A percentile compares a stretch with the other conserved stretches of the same genome.
Conservation (phyloP, 1,140 invertebrate species). For the Drosophila aff. region DNA sequence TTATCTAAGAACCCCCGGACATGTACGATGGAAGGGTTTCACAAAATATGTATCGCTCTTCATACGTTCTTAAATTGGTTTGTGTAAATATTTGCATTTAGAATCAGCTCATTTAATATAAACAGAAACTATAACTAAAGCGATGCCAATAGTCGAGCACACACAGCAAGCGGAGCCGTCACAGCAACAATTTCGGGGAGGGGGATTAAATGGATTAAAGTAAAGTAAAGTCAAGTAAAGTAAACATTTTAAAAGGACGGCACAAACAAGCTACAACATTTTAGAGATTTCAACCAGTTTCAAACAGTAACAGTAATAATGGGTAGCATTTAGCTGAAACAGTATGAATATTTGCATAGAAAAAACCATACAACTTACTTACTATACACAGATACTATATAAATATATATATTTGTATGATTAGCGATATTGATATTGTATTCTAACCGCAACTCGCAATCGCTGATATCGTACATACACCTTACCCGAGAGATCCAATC, state of each 20-base stretch:
- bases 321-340: slow-evolving; percentile 76
- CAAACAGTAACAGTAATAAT: slow-evolving; percentile 57
- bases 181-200: slow-evolving; percentile 43
- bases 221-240: slow-evolving; percentile 10
- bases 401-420: slow-evolving; percentile 36
- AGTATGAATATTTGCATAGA: slow-evolving; percentile 58
- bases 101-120: slow-evolving; percentile 45
- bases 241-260: slow-evolving; percentile 51
- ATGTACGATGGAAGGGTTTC: slow-evolving; percentile 4
- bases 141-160: slow-evolving; percentile 34
- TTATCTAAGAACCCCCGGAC: slow-evolving; percentile 16
- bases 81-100: slow-evolving; percentile 76
- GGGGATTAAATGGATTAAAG: neutral
- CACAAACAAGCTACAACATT: slow-evolving; percentile 39
- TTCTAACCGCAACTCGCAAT: slow-evolving; percentile 47
- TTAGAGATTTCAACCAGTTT: slow-evolving; percentile 44
- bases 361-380: slow-evolving; percentile 27
- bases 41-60: slow-evolving; percentile 33
- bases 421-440: slow-evolving; percentile 51
- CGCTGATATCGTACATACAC: slow-evolving; percentile 37
- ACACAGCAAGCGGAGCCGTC: slow-evolving; percentile 74
- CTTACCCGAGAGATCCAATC: slow-evolving; percentile 16
- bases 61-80: slow-evolving; percentile 46
- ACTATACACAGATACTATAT: slow-evolving; percentile 44
- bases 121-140: slow-evolving; percentile 12